Evolutionary conservation across 2,113 vertebrate species (phyloP), one percentile per base, ranked within the genome.

Genomic region (Poicephalus gulielmi): DNA sequence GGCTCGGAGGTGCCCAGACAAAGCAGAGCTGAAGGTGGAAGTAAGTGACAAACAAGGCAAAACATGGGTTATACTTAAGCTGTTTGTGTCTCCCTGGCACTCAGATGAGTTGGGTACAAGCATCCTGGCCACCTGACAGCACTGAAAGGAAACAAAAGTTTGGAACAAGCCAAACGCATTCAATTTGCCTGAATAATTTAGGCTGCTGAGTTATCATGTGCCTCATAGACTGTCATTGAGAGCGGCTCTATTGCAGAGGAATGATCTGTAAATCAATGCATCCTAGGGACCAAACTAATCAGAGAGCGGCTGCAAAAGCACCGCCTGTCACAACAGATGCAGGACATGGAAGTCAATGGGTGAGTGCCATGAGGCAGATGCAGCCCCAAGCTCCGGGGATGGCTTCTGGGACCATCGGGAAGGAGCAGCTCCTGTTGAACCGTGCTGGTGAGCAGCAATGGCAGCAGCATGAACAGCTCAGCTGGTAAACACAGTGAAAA

Each of bases 161-260:
- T 78, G 77, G 91, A 94, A 88, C 88, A 95, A 95, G 88, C 78
- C 90, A 88, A 96, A 96, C 79, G 77, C 83, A 81, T 75, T 94
- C 89, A 90, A 96, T 97, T 95, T 96, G 76, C 77, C 68, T 93
- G 90, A 97, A 90, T 93, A 91, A 92, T 94, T 92, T 67, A 94
- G 87, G 83, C 86, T 95, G 94, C 93, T 95, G 92, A 94, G 95
- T 91, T 95, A 95, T 91, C 90, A 88, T 53, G 88, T 47, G 84
- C 85, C 60, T 92, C 89, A 49, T 20, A 57, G 93, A 46, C 89
- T 92, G 88, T 93, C 92, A 94, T 75, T 3, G 23, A 87, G 92
- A 90, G 57, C 75, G 83, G 68, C 88, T 91, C 77, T 33, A 55
- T 9, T 81, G 92, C 84, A 85, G 76, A 90, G 86, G 46, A 88